These are phyloP conservation scores for Nannoperca obscura DNA, from an alignment of 2,797 vertebrate genomes.

Conservation along the genomic window DNA sequence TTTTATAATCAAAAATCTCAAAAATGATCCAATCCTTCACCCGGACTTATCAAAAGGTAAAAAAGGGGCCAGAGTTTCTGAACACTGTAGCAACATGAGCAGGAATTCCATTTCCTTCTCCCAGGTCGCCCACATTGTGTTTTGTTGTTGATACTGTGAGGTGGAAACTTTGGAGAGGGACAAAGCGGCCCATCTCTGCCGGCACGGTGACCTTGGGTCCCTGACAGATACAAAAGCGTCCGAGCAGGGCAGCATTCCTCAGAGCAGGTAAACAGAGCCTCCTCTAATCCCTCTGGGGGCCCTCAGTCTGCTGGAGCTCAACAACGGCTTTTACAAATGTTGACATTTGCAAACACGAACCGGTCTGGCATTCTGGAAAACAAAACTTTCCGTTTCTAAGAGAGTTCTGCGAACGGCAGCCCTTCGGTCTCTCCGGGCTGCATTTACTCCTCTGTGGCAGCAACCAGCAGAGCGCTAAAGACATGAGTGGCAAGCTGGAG, in stretches of 20 bases:
- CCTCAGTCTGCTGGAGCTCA: slow-evolving; percentile 80
- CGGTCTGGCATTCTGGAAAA: slow-evolving; percentile 79
- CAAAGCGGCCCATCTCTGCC: slow-evolving; percentile 81
- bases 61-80: slow-evolving; percentile 62
- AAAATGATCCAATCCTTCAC: slow-evolving; percentile 32
- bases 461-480: slow-evolving; percentile 3
- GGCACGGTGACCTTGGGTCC: slow-evolving; percentile 84
- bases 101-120: slow-evolving; percentile 84
- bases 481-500: neutral
- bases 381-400: slow-evolving; percentile 69
- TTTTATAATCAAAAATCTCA: neutral
- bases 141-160: slow-evolving; percentile 84
- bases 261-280: slow-evolving; percentile 87
- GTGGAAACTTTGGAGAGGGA: slow-evolving; percentile 81
- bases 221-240: slow-evolving; percentile 85
- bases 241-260: slow-evolving; percentile 85
- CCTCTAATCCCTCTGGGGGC: slow-evolving; percentile 83
- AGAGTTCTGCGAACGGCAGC: slow-evolving; percentile 55
- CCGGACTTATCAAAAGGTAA: slow-evolving; percentile 40
- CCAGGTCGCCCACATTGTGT: slow-evolving; percentile 83
- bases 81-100: slow-evolving; percentile 87
- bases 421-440: slow-evolving; percentile 29
- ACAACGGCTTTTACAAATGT: slow-evolving; percentile 84
- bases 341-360: slow-evolving; percentile 85
- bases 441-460: slow-evolving; percentile 14